Evolutionary conservation across 2,888 invertebrate species (phyloP), one percentile per base, ranked within the genome.

Genomic region (Campoplex nolae): DNA sequence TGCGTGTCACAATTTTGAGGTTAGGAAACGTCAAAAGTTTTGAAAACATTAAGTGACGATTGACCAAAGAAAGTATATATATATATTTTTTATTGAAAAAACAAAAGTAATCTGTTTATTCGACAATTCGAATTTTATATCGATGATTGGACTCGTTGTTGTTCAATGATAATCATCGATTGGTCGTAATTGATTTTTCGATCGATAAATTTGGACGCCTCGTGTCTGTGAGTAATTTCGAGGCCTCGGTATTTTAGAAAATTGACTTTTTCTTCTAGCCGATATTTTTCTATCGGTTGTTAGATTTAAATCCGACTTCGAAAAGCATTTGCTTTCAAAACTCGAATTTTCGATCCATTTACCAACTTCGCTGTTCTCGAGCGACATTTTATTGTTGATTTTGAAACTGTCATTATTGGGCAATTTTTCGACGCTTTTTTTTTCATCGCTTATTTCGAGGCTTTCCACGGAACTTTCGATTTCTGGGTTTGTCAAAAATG

Each of bases 211-310:
- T 78, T 48, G 51, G 23, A 56, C 51, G 32, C 48, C 70, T 78
- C 78, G 56, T 35, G 83, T 89, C n/a, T 56, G 67, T 11, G 80
- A 58, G 8, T 42, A 76, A 79, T 87, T 65, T 38, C 88, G 83
- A 42, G 83, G 71, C 38, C 88, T 84, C 18, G 88, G 87, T 81
- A 88, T 88, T n/a, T 76, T 84, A 11, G 89, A 86, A 76, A 76
- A 28, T 16, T 73, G 84, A 79, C 65, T 82, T 70, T 70, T 87
- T 35, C 42, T 75, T 23, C 82, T 75, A 1, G 54, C 13, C 8
- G 18, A 13, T 23, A 4, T 56, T 9, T 58, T 70, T 2, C 42
- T 75, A 38, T 71, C 48, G 8, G 65, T 32, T 23, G 73, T 8
- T 6, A 82, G n/a, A 58, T 89, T 83, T 11, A 88, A 82, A 65